phyloP scores from a whole-genome alignment of 2,797 vertebrate genomes.

The Centropyge bicolor region DNA sequence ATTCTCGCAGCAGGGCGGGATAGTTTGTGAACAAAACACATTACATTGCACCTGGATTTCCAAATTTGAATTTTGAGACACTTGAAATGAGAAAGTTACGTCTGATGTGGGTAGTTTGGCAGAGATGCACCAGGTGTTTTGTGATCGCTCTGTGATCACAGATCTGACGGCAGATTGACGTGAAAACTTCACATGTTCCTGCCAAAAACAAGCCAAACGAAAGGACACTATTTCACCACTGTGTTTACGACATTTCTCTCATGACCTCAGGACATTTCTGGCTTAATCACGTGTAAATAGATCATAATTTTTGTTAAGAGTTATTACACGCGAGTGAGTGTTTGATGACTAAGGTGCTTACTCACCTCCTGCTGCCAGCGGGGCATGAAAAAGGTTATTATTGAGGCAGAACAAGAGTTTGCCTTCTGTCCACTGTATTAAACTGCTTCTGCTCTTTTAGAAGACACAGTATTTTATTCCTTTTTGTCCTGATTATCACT shows the following conservation, averaged over 20 bases:
- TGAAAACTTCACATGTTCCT: background rate
- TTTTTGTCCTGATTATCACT: slow-evolving; percentile 1
- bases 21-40: background rate
- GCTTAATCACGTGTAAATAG: background rate
- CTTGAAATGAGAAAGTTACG: background rate
- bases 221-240: background rate
- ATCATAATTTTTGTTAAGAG: slow-evolving; percentile 7
- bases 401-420: slow-evolving; percentile 2
- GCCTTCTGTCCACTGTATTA: background rate
- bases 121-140: background rate
- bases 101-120: background rate
- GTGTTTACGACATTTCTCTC: background rate
- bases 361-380: slow-evolving; percentile 18
- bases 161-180: background rate
- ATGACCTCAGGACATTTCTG: slow-evolving; percentile 12
- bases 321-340: slow-evolving; percentile 14
- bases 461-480: background rate
- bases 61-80: background rate
- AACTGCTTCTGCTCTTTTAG: slow-evolving; percentile 2
- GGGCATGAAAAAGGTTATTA: slow-evolving; percentile 30
- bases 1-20: background rate
- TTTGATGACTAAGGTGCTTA: slow-evolving; percentile 37
- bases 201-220: background rate
- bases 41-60: background rate
- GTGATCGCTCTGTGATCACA: background rate